Percentiles rank a stretch among this genome's conserved stretches.
Evolutionary conservation across 1,140 invertebrate genomes (phyloP).

Genomic region (Teleopsis dalmanni): DNA sequence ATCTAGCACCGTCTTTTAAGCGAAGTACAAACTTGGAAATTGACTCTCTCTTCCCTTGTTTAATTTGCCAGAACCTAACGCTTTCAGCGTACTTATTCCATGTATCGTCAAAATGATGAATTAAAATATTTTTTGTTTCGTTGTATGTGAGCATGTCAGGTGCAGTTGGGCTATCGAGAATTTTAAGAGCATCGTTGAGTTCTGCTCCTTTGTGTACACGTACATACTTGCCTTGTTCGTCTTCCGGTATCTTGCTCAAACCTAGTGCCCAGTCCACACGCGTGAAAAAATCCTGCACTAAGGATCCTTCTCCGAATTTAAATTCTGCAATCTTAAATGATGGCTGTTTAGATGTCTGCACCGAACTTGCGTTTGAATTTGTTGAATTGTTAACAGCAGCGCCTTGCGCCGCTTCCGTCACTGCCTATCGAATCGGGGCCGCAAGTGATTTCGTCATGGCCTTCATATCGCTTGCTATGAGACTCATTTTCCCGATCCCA

Average conservation of each 20-base stretch:
- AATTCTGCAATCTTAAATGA: conserved; percentile 1
- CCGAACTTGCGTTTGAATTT: not conserved
- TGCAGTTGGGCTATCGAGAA: not conserved
- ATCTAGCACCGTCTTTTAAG: no score
- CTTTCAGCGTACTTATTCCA: not conserved
- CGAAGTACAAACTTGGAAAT: no score
- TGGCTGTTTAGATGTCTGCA: not conserved
- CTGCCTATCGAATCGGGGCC: no score
- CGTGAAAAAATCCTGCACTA: conserved; percentile 5
- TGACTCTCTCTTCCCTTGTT: no score
- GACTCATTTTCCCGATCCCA: not conserved
- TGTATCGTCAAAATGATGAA: not conserved
- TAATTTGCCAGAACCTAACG: conserved; percentile 1
- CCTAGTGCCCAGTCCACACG: not conserved
- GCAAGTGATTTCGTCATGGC: no score
- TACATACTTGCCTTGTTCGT: not conserved
- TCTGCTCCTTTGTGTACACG: conserved; percentile 4
- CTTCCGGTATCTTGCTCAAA: not conserved
- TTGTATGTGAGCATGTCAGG: not conserved
- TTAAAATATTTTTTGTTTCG: conserved; percentile 1
- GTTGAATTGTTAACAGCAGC: not conserved
- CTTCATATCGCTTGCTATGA: not conserved
- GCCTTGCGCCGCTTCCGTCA: not conserved
- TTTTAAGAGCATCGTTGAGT: conserved; percentile 2
- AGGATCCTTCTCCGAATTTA: not conserved